A percentile compares a stretch with the other conserved stretches of the same genome.
Conservation (phyloP, 2,797 vertebrate species). For the Neoniphon sammara region DNA sequence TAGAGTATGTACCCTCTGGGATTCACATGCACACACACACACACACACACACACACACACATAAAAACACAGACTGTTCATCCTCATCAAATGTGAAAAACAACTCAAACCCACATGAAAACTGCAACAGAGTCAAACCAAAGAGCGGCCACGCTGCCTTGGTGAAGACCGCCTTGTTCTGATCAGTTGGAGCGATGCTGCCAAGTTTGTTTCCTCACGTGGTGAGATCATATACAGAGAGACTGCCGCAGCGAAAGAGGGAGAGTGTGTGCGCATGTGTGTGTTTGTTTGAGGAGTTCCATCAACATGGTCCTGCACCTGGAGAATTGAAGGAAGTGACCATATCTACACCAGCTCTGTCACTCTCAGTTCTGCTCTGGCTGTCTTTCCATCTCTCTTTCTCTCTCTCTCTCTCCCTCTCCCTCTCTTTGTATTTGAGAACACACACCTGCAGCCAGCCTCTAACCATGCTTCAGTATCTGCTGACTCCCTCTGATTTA, state of each 20-base stretch:
- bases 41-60: constrained; percentile 47
- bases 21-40: constrained; percentile 60
- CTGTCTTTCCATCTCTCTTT: constrained; percentile 63
- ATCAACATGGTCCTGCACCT: constrained; percentile 70
- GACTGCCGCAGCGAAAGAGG: neutral
- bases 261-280: neutral
- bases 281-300: constrained; percentile 17
- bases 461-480: constrained; percentile 76
- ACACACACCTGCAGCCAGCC: constrained; percentile 80
- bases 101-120: constrained; percentile 24
- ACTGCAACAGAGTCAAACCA: constrained; percentile 46
- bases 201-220: neutral
- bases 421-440: constrained; percentile 63
- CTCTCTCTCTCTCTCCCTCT: constrained; percentile 42
- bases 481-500: constrained; percentile 80
- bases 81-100: constrained; percentile 46
- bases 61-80: constrained; percentile 44
- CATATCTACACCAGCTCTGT: constrained; percentile 49
- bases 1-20: constrained; percentile 73
- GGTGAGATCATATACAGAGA: constrained; percentile 11
- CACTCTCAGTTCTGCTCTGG: constrained; percentile 76
- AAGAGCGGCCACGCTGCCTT: constrained; percentile 48
- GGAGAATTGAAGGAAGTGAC: constrained; percentile 73
- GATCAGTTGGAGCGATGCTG: constrained; percentile 44
- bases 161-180: constrained; percentile 49